Base-by-base conservation (phyloP, 2,113 vertebrate species). In the Dipodomys ordii region DNA sequence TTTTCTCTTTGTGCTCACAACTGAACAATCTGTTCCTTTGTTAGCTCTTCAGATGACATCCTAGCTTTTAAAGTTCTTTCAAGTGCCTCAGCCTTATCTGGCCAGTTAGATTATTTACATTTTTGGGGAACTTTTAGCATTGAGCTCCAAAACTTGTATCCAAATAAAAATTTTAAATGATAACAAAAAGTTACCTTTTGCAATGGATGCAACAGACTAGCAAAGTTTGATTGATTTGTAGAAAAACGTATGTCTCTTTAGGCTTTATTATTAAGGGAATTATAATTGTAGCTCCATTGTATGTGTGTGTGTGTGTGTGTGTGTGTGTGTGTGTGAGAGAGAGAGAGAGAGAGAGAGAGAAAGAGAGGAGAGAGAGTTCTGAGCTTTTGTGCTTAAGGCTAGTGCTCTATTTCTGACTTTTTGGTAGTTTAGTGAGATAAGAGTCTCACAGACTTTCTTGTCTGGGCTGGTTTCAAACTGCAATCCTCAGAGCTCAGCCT, bases 21-120 rank as follows among this genome's bases (percentile, higher is more conserved):
- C 19, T 49, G 49, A 87, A 25, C 85, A 82, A 71, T 49, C 23
- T 0, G 16, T 8, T 57, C 27, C 79, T 76, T 53, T 77, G 15
- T 83, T 81, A 80, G 18, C 9, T 77, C 74, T 83, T 95, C 53
- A 91, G 19, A 44, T 69, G 64, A 57, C 28, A 49, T 20, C 39
- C 57, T 64, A 44, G 2, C 15, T 93, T 92, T 88, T 76, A 89
- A 90, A 53, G 78, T 90, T 65, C 22, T 86, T 91, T 92, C 4
- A 78, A 73, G 62, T 88, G 46, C 10, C 5, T 94, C 30, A 71
- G 79, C 90, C 22, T 82, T 85, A 82, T 27, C 13, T 35, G 5
- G 20, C 60, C 32, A 93, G 12, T 62, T 87, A 74, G 22, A 35
- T 78, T 87, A 11, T 90, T 90, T 77, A 60, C 20, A 35, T 71